These are phyloP conservation scores for Scophthalmus maximus DNA, from an alignment of 2,113 vertebrate genomes.

Conservation along the genomic window DNA sequence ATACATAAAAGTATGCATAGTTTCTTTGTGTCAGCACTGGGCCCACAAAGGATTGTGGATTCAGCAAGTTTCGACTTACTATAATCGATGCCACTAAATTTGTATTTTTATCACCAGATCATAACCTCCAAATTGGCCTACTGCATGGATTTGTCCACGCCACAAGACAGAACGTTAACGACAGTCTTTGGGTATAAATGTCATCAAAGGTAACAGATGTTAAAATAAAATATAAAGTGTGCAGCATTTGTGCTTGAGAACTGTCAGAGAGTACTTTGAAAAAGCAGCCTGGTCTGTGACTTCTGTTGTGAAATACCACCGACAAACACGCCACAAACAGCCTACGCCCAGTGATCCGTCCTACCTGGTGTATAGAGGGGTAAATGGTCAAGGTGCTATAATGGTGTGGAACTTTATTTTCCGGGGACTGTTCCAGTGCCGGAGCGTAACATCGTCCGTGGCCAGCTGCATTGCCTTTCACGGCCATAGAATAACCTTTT, in stretches of 20 bases:
- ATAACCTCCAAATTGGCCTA: neutral
- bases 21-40: neutral
- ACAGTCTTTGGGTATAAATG: neutral
- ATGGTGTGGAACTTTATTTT: neutral
- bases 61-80: neutral
- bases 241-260: neutral
- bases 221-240: neutral
- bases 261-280: neutral
- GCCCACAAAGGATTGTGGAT: neutral
- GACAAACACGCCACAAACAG: neutral
- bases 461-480: conserved; percentile 9
- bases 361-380: too few relatives aligned
- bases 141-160: neutral
- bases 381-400: neutral
- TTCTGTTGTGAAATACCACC: neutral
- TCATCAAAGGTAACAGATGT: neutral
- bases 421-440: neutral
- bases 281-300: neutral
- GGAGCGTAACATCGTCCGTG: neutral
- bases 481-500: neutral
- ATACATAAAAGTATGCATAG: neutral
- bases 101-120: neutral
- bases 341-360: conserved; percentile 1
- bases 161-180: neutral
- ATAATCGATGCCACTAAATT: neutral